phyloP scores from a whole-genome alignment of 1,140 invertebrate species.

The Scaptomyza montana region DNA sequence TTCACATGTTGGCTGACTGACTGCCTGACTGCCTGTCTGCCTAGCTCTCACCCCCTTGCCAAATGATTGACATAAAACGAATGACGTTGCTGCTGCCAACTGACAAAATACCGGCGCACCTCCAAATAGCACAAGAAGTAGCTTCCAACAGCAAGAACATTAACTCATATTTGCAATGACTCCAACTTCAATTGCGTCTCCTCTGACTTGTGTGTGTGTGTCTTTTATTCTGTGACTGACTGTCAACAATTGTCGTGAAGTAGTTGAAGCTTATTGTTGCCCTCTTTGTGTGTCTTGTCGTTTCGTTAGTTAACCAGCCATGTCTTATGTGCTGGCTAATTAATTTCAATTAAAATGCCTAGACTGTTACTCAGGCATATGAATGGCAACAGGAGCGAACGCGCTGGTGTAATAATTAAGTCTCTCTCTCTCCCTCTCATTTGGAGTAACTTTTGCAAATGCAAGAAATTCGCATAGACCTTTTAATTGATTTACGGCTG shows the following conservation, averaged over 20 bases:
- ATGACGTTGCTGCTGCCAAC: constrained; percentile 27
- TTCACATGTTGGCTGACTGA: constrained; percentile 54
- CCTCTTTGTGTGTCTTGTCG: constrained; percentile 35
- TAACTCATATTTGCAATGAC: constrained; percentile 48
- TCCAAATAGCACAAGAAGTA: constrained; percentile 29
- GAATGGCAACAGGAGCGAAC: background rate
- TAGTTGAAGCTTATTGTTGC: constrained; percentile 62
- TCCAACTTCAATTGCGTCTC: constrained; percentile 43
- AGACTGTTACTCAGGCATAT: constrained; percentile 54
- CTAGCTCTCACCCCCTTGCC: background rate
- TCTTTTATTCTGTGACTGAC: constrained; percentile 26
- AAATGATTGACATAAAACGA: constrained; percentile 75
- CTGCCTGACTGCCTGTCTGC: no score
- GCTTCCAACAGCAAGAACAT: no score
- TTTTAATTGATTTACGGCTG: constrained; percentile 76
- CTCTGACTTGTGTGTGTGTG: background rate
- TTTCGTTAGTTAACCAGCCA: constrained; percentile 57
- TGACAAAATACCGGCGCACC: constrained; percentile 61
- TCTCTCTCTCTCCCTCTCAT: background rate
- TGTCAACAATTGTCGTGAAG: constrained; percentile 79
- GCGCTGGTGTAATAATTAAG: background rate
- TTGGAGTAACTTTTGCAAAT: constrained; percentile 1
- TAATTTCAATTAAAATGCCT: constrained; percentile 82
- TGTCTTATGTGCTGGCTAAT: constrained; percentile 67
- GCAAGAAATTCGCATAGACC: constrained; percentile 55